These are phyloP conservation scores for Danaus chrysippus DNA, from an alignment of 2,888 invertebrate genomes.

Conservation along the genomic window DNA sequence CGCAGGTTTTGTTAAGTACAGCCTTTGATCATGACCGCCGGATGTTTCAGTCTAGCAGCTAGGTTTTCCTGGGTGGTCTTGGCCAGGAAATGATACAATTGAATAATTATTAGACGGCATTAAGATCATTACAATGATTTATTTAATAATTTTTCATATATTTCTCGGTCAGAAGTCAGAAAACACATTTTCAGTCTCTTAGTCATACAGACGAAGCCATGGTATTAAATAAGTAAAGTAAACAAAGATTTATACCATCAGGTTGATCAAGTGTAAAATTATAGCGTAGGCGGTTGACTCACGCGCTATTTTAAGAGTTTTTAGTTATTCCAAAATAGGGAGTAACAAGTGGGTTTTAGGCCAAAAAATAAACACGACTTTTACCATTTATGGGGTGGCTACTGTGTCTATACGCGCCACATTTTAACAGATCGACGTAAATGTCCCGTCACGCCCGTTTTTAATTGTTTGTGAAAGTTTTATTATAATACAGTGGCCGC, in stretches of 20 bases:
- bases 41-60: constrained; percentile 2
- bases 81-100: not conserved
- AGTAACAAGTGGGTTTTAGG: constrained; percentile 43
- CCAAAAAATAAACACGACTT: constrained; percentile 51
- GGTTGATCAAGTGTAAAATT: constrained; percentile 33
- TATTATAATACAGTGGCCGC: not conserved
- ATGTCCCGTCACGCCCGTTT: constrained; percentile 10
- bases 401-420: constrained; percentile 48
- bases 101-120: not conserved
- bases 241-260: constrained; percentile 2
- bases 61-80: constrained; percentile 1
- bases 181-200: too few species aligned
- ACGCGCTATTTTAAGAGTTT: constrained; percentile 39
- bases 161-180: too few species aligned
- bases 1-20: constrained; percentile 3
- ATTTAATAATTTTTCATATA: too few species aligned
- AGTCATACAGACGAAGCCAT: too few species aligned
- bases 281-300: constrained; percentile 45
- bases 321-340: constrained; percentile 12
- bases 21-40: constrained; percentile 3
- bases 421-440: constrained; percentile 27
- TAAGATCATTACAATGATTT: not conserved
- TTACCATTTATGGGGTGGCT: constrained; percentile 44
- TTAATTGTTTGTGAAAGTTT: constrained; percentile 6
- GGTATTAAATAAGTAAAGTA: not conserved